Percentiles rank a stretch among this genome's conserved stretches.
phyloP scores from a whole-genome alignment of 2,113 vertebrate species.

The Tamias sibiricus region DNA sequence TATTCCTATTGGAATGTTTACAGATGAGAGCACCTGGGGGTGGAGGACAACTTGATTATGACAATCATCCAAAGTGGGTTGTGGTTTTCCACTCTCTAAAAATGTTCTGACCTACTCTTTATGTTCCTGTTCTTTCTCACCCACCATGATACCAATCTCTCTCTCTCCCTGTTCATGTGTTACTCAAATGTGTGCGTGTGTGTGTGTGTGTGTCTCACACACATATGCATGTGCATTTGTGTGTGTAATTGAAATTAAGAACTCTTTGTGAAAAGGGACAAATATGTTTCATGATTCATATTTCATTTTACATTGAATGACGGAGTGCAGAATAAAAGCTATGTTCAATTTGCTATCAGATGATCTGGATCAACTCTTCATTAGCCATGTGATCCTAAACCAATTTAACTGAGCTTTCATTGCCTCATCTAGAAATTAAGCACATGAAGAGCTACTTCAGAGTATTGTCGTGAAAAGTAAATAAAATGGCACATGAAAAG shows the following conservation, averaged over 20 bases:
- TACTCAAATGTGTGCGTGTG: background rate
- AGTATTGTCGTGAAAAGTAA: background rate
- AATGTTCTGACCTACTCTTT: background rate
- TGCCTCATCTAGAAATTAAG: background rate
- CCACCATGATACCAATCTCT: background rate
- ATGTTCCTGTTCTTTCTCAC: background rate
- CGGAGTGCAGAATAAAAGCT: background rate
- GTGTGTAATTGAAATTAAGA: background rate
- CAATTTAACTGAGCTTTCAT: background rate
- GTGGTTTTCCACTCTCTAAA: constrained; percentile 15
- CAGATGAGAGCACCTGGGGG: constrained; percentile 51
- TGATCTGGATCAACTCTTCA: background rate
- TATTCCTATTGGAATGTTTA: constrained; percentile 75
- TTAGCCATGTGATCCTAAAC: background rate
- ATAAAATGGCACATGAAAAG: background rate
- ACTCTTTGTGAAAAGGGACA: background rate
- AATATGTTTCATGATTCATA: background rate
- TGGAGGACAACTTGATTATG: background rate
- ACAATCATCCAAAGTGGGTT: background rate
- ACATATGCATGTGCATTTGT: background rate
- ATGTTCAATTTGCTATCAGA: background rate
- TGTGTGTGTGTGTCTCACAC: background rate
- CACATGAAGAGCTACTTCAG: background rate
- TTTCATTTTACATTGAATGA: background rate
- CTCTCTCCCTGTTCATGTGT: background rate